These are phyloP conservation scores for Eurytoma californica DNA, from an alignment of 2,888 invertebrate genomes.

Conservation along the genomic window DNA sequence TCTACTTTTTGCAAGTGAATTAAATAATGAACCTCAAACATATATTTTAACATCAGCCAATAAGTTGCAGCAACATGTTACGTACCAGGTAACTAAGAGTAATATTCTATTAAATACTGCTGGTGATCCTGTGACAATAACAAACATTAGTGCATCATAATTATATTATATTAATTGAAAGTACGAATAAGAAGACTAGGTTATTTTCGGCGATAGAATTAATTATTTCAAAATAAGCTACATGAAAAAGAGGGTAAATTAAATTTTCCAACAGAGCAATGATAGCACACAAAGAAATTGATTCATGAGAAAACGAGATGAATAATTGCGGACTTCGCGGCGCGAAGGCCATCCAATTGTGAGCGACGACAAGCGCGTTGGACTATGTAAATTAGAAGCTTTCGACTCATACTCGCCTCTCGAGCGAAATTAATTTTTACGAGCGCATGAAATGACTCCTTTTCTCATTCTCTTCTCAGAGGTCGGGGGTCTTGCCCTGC, in stretches of 20 bases:
- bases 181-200: not conserved
- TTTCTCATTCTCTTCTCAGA: not conserved
- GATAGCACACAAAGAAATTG: conserved; percentile 27
- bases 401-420: not conserved
- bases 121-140: conserved; percentile 3
- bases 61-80: conserved; percentile 14
- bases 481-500: not conserved
- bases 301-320: conserved; percentile 29
- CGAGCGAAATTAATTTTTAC: conserved; percentile 27
- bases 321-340: conserved; percentile 22
- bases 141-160: not conserved
- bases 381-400: conserved; percentile 37
- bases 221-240: not conserved
- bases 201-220: not conserved
- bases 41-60: conserved; percentile 61
- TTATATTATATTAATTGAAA: not conserved
- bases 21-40: conserved; percentile 61
- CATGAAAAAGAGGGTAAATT: not conserved
- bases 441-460: not conserved
- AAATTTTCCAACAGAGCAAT: conserved; percentile 6
- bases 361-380: conserved; percentile 50
- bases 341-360: conserved; percentile 15
- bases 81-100: conserved; percentile 28
- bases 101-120: conserved; percentile 15
- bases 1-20: conserved; percentile 64